Conservation (phyloP, 1,140 invertebrate genomes). For the Pseudomyrmex flavicornis region DNA sequence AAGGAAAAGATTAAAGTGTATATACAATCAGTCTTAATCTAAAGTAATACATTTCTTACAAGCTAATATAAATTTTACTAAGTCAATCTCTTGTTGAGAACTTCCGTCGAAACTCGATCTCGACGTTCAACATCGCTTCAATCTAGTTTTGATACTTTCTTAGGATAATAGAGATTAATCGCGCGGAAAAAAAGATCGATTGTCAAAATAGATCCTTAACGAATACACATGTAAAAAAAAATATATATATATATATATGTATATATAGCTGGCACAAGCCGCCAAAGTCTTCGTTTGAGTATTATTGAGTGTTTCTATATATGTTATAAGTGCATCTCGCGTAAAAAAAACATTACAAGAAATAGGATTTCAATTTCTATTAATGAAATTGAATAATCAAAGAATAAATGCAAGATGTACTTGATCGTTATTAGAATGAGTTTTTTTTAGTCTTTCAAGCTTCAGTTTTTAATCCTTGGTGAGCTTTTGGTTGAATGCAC, state of each 20-base stretch:
- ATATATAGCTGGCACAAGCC: background rate
- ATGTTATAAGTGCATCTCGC: slow-evolving; percentile 14
- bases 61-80: slow-evolving; percentile 54
- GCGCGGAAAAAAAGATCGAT: slow-evolving; percentile 17
- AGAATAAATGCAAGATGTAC: background rate
- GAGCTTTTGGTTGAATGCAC: slow-evolving; percentile 6
- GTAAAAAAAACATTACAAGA: slow-evolving; percentile 37
- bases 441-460: no score
- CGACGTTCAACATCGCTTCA: background rate
- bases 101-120: background rate
- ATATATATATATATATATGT: background rate
- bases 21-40: slow-evolving; percentile 74
- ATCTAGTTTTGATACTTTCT: background rate
- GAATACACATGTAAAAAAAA: slow-evolving; percentile 20
- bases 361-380: slow-evolving; percentile 41
- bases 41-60: slow-evolving; percentile 58
- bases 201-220: slow-evolving; percentile 10
- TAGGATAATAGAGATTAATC: slow-evolving; percentile 24
- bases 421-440: background rate
- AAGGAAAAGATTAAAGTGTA: slow-evolving; percentile 67
- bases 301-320: slow-evolving; percentile 35
- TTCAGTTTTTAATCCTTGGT: background rate
- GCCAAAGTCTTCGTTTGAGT: slow-evolving; percentile 43
- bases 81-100: slow-evolving; percentile 59
- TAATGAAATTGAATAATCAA: slow-evolving; percentile 1